These are phyloP conservation scores for Drosophila anomelani DNA, from an alignment of 2,888 invertebrate species.

Conservation along the genomic window DNA sequence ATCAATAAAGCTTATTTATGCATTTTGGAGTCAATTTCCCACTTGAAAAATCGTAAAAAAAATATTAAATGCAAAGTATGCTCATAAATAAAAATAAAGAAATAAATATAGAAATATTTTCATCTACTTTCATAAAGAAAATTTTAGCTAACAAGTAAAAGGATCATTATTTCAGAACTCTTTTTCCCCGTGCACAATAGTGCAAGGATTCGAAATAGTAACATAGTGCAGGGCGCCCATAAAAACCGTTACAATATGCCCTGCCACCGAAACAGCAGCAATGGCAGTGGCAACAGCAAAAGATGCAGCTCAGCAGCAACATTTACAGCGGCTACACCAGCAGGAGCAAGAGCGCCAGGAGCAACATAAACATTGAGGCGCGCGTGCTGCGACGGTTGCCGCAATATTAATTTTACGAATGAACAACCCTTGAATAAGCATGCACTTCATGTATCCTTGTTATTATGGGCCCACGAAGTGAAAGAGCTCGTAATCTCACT, in stretches of 20 bases:
- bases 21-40: background rate
- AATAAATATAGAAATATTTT: background rate
- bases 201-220: conserved; percentile 45
- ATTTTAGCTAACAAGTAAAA: too few relatives aligned
- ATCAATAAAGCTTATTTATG: rapidly evolving
- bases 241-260: conserved; percentile 71
- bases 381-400: conserved; percentile 69
- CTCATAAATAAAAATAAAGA: too few relatives aligned
- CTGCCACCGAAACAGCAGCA: conserved; percentile 45
- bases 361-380: conserved; percentile 71
- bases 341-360: conserved; percentile 43
- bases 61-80: background rate
- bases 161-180: background rate
- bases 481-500: conserved; percentile 30
- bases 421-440: conserved; percentile 81
- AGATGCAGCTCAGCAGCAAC: conserved; percentile 45
- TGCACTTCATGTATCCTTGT: conserved; percentile 76
- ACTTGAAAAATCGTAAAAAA: background rate
- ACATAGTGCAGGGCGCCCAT: conserved; percentile 58
- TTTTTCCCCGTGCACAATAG: conserved; percentile 44
- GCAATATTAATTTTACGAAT: conserved; percentile 81
- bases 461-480: conserved; percentile 63
- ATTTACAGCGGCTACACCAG: conserved; percentile 33
- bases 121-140: too few relatives aligned
- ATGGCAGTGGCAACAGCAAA: conserved; percentile 42